Conservation (phyloP, 2,113 vertebrate species). For the Lathamus discolor region DNA sequence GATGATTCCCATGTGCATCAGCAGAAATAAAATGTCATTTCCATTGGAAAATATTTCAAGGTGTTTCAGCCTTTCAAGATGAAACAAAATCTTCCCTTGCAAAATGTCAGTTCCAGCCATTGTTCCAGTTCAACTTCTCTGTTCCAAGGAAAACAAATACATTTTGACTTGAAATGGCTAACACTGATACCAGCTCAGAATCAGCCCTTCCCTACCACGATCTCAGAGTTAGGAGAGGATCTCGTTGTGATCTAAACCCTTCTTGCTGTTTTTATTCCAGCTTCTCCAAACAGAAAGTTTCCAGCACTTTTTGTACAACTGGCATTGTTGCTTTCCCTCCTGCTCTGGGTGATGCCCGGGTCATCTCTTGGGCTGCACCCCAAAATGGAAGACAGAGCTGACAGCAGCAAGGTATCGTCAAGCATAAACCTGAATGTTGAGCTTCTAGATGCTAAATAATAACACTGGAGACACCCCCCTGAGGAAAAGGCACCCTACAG, state of each 20-base stretch:
- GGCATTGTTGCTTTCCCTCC: not conserved
- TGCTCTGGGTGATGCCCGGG: rapidly evolving
- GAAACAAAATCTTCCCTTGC: conserved; percentile 3
- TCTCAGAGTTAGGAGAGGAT: not conserved
- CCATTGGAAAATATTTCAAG: conserved; percentile 52
- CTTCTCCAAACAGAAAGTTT: not conserved
- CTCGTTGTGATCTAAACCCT: not conserved
- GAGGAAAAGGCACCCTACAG: not conserved
- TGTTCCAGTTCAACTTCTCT: not conserved
- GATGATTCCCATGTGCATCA: not conserved
- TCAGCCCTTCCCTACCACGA: not conserved
- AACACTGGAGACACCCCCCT: rapidly evolving
- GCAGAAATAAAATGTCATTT: conserved; percentile 20
- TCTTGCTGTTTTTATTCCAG: not conserved
- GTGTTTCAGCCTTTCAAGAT: conserved; percentile 34
- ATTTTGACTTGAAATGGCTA: not conserved
- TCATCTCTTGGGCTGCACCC: rapidly evolving
- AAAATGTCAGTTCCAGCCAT: conserved; percentile 41
- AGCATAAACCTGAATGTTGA: not conserved
- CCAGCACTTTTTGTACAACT: rapidly evolving
- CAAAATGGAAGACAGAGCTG: not conserved
- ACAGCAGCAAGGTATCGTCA: not conserved
- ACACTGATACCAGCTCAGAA: not conserved
- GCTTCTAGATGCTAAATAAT: not conserved
- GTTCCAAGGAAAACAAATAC: conserved; percentile 59